phyloP scores from a whole-genome alignment of 2,113 vertebrate genomes.

The Ellobius talpinus region DNA sequence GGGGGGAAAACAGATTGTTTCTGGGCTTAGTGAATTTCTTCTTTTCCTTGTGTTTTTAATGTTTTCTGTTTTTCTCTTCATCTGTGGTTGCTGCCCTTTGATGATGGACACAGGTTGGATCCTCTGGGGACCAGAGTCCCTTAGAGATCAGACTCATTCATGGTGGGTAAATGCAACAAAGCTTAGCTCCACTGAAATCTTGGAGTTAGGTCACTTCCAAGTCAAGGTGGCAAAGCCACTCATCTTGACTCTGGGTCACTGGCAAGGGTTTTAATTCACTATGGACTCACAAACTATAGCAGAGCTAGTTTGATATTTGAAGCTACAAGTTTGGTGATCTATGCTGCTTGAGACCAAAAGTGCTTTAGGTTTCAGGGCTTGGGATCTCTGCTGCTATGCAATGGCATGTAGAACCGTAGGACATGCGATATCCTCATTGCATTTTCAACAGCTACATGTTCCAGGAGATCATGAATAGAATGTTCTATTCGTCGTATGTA shows the following conservation, averaged over 20 bases:
- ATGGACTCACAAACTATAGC: neutral
- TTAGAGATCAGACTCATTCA: neutral
- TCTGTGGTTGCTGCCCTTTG: constrained; percentile 57
- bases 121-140: neutral
- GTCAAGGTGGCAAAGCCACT: neutral
- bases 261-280: neutral
- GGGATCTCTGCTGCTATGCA: neutral
- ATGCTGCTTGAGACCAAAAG: neutral
- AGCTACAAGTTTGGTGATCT: neutral
- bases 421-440: neutral
- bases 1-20: constrained; percentile 87
- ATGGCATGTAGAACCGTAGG: no score
- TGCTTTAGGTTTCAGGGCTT: neutral
- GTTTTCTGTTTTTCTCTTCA: neutral
- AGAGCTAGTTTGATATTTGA: neutral
- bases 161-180: neutral
- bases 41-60: constrained; percentile 44
- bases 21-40: constrained; percentile 69
- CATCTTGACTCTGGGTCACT: neutral
- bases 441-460: neutral
- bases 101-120: neutral
- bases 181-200: neutral
- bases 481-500: neutral
- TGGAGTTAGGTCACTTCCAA: neutral
- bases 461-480: neutral